These are phyloP conservation scores for Drosophila sp. DNA, from an alignment of 1,140 invertebrate genomes.

Conservation along the genomic window DNA sequence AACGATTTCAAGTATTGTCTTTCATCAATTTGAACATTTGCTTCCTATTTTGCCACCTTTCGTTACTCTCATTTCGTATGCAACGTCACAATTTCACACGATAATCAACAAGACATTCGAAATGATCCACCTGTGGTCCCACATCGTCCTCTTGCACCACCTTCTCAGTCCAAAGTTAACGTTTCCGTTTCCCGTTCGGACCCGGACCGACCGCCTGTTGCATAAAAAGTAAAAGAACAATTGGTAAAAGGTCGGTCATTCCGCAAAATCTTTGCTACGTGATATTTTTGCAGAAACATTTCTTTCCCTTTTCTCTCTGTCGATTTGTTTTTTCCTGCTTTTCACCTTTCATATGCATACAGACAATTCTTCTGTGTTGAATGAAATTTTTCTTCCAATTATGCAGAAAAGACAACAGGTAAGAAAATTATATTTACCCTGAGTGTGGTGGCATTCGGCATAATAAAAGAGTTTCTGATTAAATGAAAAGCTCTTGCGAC, in stretches of 20 bases:
- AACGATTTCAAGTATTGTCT: background rate
- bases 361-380: conserved; percentile 22
- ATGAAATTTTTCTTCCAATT: conserved; percentile 48
- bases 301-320: conserved; percentile 11
- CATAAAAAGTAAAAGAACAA: conserved; percentile 73
- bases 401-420: conserved; percentile 34
- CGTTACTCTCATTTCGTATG: conserved; percentile 59
- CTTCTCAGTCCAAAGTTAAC: conserved; percentile 17
- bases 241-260: conserved; percentile 48
- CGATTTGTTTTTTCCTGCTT: conserved; percentile 66
- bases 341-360: conserved; percentile 38
- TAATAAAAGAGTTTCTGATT: conserved; percentile 10
- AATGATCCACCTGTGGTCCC: conserved; percentile 46
- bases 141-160: conserved; percentile 14
- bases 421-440: conserved; percentile 23
- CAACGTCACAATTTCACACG: conserved; percentile 61
- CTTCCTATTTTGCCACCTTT: conserved; percentile 13
- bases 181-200: conserved; percentile 59
- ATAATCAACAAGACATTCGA: conserved; percentile 67
- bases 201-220: conserved; percentile 45
- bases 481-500: too few relatives aligned
- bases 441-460: conserved; percentile 6
- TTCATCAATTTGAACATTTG: background rate
- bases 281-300: conserved; percentile 63
- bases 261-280: conserved; percentile 69